Conservation (phyloP, 2,113 vertebrate genomes). For the Tinamus guttatus region DNA sequence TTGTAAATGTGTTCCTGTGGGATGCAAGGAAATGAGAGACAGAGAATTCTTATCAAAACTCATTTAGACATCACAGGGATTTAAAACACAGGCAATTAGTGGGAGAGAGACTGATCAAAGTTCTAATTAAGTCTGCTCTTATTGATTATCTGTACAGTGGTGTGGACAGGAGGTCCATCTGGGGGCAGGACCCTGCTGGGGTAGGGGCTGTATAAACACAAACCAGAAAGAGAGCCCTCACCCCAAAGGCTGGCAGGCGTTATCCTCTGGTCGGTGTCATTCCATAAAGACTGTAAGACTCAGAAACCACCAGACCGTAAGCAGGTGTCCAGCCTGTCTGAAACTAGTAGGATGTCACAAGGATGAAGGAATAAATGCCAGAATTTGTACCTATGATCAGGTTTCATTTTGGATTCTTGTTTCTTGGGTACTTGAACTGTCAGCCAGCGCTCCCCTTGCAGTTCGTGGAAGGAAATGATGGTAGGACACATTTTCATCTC, state of each 20-base stretch:
- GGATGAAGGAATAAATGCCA: conserved; percentile 6
- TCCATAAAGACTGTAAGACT: conserved; percentile 2
- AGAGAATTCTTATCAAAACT: conserved; percentile 55
- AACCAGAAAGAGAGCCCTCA: neutral
- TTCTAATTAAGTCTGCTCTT: conserved; percentile 57
- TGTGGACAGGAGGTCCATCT: neutral
- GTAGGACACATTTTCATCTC: neutral
- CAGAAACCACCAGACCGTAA: neutral
- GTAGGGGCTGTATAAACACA: neutral
- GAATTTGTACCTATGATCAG: neutral
- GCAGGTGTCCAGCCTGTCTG: neutral
- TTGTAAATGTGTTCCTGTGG: conserved; percentile 97
- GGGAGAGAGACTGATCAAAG: conserved; percentile 37
- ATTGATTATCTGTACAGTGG: conserved; percentile 46
- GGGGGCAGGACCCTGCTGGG: conserved; percentile 30
- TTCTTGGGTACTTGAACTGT: neutral
- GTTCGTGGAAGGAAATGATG: neutral
- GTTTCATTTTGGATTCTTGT: neutral
- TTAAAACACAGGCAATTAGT: conserved; percentile 4
- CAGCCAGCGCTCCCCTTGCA: neutral
- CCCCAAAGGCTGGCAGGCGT: neutral
- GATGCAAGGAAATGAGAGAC: conserved; percentile 22
- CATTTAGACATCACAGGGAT: conserved; percentile 39
- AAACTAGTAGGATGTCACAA: neutral
- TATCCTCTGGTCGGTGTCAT: neutral